A percentile compares a stretch with the other conserved stretches of the same genome.
Conservation (phyloP, 1,140 invertebrate species). For the Atopsyche davidsoni region DNA sequence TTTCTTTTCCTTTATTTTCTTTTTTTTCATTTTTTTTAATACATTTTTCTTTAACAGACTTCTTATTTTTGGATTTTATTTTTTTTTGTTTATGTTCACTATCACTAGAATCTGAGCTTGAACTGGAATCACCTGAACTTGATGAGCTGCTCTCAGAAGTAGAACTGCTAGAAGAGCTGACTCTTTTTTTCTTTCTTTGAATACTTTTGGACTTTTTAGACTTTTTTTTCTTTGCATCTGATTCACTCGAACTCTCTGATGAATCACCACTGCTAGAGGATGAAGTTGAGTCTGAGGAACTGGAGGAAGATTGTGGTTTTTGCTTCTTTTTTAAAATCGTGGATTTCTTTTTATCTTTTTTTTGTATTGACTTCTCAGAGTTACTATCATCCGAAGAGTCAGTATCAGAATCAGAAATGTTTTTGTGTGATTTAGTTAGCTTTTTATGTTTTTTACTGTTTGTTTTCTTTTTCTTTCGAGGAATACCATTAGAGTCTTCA, state of each 20-base stretch:
- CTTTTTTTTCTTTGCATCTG: conserved; percentile 23
- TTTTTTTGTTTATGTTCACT: conserved; percentile 27
- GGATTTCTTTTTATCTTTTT: conserved; percentile 9
- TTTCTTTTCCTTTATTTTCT: no score
- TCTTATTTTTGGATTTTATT: conserved; percentile 29
- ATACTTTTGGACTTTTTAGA: conserved; percentile 8
- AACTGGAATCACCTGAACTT: conserved; percentile 14
- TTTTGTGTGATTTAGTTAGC: neutral
- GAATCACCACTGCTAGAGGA: conserved; percentile 23
- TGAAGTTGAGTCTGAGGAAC: conserved; percentile 21
- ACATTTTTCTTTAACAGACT: conserved; percentile 29
- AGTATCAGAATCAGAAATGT: neutral
- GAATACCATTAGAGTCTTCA: neutral
- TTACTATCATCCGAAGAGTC: conserved; percentile 9
- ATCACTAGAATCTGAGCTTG: conserved; percentile 27
- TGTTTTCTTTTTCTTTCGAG: neutral
- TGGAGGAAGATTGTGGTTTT: conserved; percentile 12
- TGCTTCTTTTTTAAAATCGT: conserved; percentile 19
- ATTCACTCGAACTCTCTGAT: conserved; percentile 21
- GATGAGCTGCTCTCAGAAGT: conserved; percentile 19
- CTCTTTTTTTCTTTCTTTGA: conserved; percentile 20
- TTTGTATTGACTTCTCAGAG: conserved; percentile 8
- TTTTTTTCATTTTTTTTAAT: conserved; percentile 24
- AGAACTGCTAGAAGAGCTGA: conserved; percentile 16
- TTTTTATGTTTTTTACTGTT: conserved; percentile 7